Evolutionary conservation across 2,113 vertebrate genomes (phyloP).

Genomic region (Megatriorchis doriae): DNA sequence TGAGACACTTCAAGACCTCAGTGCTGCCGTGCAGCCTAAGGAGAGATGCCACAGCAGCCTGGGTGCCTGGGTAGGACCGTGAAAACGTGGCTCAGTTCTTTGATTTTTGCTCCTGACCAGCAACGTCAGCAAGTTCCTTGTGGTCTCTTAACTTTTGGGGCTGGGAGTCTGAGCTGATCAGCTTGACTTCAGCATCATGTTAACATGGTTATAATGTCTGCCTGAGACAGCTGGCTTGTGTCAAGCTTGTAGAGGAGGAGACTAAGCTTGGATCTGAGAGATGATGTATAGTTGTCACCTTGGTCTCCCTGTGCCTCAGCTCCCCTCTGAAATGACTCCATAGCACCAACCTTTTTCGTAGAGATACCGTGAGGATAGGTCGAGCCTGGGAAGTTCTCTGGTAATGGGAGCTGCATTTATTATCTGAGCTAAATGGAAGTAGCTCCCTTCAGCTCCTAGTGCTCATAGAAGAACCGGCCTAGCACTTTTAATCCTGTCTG

Average conservation of each 20-base stretch:
- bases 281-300: neutral
- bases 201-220: neutral
- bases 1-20: neutral
- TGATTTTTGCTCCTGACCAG: neutral
- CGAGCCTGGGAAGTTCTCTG: neutral
- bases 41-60: neutral
- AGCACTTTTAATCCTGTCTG: neutral
- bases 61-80: fast-evolving
- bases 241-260: neutral
- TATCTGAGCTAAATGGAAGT: neutral
- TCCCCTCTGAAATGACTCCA: neutral
- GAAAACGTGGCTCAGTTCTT: neutral
- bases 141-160: no score
- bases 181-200: neutral
- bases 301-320: neutral
- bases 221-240: neutral
- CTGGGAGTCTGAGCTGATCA: neutral
- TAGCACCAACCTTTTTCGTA: neutral
- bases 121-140: neutral
- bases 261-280: neutral
- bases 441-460: neutral
- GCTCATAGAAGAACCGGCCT: neutral
- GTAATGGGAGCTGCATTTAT: neutral
- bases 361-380: neutral
- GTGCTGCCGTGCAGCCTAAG: no score